phyloP scores from a whole-genome alignment of 2,888 invertebrate species.

The Chrysolina oricalcia region DNA sequence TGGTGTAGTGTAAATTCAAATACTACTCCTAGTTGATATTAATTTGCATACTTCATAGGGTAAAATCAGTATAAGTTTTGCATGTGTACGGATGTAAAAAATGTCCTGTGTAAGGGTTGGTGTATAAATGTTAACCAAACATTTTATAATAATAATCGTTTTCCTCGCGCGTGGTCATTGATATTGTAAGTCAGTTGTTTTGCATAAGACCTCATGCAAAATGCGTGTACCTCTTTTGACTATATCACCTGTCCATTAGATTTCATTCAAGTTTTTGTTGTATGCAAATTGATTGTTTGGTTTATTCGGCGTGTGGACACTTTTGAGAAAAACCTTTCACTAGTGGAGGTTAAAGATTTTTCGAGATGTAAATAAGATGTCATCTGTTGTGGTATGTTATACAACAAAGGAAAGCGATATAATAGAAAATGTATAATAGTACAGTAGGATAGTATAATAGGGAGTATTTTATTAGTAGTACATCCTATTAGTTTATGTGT shows the following conservation, averaged over 20 bases:
- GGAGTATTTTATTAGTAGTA: too few species aligned
- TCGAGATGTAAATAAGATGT: not conserved
- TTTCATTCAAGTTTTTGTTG: conserved; percentile 22
- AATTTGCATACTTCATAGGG: conserved; percentile 53
- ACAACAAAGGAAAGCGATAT: too few species aligned
- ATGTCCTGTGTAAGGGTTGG: conserved; percentile 52
- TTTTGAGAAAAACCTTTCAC: conserved; percentile 5
- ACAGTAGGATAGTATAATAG: too few species aligned
- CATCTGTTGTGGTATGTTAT: not conserved
- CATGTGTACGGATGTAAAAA: conserved; percentile 53
- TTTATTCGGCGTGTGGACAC: conserved; percentile 33
- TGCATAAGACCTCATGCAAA: conserved; percentile 48
- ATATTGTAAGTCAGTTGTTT: conserved; percentile 51
- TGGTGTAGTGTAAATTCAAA: conserved; percentile 46
- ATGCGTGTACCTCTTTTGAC: conserved; percentile 42
- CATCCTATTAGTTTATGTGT: too few species aligned
- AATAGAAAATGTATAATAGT: too few species aligned
- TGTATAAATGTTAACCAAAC: conserved; percentile 47
- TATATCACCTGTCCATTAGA: conserved; percentile 45
- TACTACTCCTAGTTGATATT: conserved; percentile 45
- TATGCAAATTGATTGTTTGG: conserved; percentile 24
- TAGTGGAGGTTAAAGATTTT: not conserved
- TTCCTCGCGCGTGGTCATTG: conserved; percentile 53
- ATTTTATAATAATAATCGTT: conserved; percentile 53
- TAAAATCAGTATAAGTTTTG: conserved; percentile 57